phyloP scores from a whole-genome alignment of 92 coral and sea anemone species.

The Parazoanthus atlanticus region DNA sequence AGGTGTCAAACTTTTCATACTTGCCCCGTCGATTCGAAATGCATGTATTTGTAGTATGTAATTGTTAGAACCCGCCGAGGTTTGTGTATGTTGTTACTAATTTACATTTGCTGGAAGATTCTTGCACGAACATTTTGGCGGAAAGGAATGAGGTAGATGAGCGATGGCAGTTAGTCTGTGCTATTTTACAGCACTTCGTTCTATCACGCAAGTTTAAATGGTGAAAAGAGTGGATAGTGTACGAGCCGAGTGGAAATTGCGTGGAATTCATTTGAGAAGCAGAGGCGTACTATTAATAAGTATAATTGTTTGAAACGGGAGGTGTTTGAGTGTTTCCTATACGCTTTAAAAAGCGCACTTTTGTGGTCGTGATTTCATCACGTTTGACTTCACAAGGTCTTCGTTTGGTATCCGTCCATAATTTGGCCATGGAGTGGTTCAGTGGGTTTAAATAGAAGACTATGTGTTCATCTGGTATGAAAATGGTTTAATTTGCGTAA shows the following conservation, averaged over 20 bases:
- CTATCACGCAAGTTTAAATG: constrained; percentile 7
- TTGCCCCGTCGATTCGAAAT: not conserved
- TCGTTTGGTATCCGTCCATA: not conserved
- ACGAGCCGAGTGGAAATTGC: not conserved
- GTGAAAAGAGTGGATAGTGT: not conserved
- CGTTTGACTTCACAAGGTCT: not conserved
- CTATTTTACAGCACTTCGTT: not conserved
- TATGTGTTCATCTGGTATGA: constrained; percentile 3
- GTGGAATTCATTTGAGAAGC: constrained; percentile 11
- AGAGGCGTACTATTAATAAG: not conserved
- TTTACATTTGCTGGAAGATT: constrained; percentile 33
- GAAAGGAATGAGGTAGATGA: constrained; percentile 22
- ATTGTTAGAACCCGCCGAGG: not conserved
- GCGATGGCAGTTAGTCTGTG: not conserved
- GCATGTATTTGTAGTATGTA: constrained; percentile 17
- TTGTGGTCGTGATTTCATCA: constrained; percentile 38
- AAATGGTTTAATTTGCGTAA: not conserved
- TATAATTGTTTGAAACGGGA: constrained; percentile 36
- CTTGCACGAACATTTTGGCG: constrained; percentile 40
- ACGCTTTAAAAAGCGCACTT: constrained; percentile 12
- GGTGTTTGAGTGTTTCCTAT: constrained; percentile 39
- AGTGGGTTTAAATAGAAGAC: constrained; percentile 8
- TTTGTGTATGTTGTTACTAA: constrained; percentile 21
- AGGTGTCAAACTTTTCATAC: not conserved
- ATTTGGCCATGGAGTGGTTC: not conserved